phyloP scores from a whole-genome alignment of 2,888 invertebrate species.

The Slavum lentiscoides region DNA sequence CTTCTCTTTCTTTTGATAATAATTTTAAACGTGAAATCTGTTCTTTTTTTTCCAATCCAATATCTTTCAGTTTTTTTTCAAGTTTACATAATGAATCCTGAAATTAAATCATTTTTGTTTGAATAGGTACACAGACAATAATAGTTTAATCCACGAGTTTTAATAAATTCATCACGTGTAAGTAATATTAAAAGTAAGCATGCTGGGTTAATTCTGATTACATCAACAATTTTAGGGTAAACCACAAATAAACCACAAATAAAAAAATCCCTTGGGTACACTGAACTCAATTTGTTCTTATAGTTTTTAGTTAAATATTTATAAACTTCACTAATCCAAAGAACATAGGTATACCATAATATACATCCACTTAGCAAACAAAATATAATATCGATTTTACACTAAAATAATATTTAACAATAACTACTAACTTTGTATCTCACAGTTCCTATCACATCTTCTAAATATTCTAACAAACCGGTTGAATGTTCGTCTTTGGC shows the following conservation, averaged over 20 bases:
- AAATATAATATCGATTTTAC: not conserved
- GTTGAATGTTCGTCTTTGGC: constrained; percentile 80
- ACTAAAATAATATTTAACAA: not conserved
- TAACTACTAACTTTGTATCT: constrained; percentile 69
- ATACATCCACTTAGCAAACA: not conserved
- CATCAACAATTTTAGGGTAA: too few species aligned
- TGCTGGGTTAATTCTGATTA: too few species aligned
- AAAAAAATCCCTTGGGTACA: too few species aligned
- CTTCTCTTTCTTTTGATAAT: constrained; percentile 79
- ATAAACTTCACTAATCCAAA: too few species aligned
- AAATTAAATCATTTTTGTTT: constrained; percentile 39
- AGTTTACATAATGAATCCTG: constrained; percentile 79
- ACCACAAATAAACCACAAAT: too few species aligned
- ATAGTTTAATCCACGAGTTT: too few species aligned
- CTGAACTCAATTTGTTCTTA: too few species aligned
- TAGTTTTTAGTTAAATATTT: too few species aligned
- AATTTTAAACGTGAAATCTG: constrained; percentile 83
- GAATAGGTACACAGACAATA: too few species aligned
- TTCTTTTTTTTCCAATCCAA: constrained; percentile 76
- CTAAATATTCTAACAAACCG: constrained; percentile 97
- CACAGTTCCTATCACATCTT: constrained; percentile 94
- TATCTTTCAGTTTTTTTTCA: constrained; percentile 71
- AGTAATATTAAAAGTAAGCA: too few species aligned
- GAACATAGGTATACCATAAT: not conserved
- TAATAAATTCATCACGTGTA: too few species aligned